Conservation (phyloP, 2,113 vertebrate species). For the Leucoraja erinaceus region DNA sequence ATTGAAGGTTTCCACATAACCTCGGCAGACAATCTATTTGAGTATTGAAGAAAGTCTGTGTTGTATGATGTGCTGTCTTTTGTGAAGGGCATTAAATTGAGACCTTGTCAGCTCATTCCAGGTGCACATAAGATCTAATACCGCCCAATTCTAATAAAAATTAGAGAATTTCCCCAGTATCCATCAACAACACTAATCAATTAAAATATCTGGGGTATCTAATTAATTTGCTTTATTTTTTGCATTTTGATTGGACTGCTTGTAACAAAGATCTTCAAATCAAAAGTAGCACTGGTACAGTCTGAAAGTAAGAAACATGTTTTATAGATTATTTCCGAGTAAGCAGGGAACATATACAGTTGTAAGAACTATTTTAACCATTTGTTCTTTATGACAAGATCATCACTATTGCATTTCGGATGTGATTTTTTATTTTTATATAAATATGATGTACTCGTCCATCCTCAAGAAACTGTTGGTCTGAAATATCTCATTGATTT, state of each 20-base stretch:
- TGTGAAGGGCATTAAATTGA: neutral
- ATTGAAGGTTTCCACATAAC: neutral
- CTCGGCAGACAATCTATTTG: neutral
- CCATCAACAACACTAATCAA: neutral
- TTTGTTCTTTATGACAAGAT: neutral
- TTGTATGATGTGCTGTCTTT: neutral
- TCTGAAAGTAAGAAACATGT: neutral
- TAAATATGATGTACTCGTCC: constrained; percentile 53
- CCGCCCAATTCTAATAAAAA: neutral
- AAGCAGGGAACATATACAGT: neutral
- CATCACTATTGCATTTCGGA: neutral
- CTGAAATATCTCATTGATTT: constrained; percentile 60
- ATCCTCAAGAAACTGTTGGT: constrained; percentile 54
- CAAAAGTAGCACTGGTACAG: neutral
- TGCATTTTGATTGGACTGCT: neutral
- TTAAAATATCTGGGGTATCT: neutral
- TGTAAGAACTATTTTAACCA: neutral
- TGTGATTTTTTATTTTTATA: constrained; percentile 36
- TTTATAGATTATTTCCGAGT: neutral
- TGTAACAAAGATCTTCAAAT: neutral
- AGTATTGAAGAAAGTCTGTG: neutral
- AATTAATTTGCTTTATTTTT: neutral
- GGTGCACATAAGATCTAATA: neutral
- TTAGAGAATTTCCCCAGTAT: neutral
- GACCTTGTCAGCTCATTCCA: neutral